Evolutionary conservation across 2,888 invertebrate species (phyloP).

Genomic region (Caradrina kadenii): DNA sequence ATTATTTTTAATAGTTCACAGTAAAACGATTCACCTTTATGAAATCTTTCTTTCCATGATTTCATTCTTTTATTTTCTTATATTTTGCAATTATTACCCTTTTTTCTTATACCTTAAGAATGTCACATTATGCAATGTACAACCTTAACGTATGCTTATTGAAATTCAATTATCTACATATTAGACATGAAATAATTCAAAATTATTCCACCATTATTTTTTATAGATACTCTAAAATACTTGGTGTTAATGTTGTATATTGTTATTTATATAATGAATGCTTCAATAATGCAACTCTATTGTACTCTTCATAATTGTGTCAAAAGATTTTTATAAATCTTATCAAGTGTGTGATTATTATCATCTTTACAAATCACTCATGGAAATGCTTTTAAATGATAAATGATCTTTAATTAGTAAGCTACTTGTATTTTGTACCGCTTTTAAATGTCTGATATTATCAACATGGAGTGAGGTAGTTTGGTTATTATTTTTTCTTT

Average conservation of each 20-base stretch:
- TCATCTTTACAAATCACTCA: neutral
- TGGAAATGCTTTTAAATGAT: neutral
- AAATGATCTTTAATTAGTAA: neutral
- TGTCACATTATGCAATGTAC: neutral
- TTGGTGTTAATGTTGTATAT: no score
- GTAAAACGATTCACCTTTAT: conserved; percentile 45
- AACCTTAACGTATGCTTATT: neutral
- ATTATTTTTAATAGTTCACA: conserved; percentile 63
- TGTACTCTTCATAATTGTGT: neutral
- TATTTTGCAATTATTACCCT: neutral
- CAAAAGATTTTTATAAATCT: neutral
- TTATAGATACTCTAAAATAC: neutral
- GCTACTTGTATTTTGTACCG: no score
- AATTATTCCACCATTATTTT: neutral
- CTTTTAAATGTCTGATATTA: no score
- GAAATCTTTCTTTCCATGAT: conserved; percentile 31
- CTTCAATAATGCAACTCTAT: neutral
- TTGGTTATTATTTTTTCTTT: no score
- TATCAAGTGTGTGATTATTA: neutral
- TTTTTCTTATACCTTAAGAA: neutral
- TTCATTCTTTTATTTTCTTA: conserved; percentile 5
- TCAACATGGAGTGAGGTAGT: no score
- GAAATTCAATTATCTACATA: conserved; percentile 1
- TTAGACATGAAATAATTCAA: neutral
- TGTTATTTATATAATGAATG: neutral